A percentile compares a stretch with the other conserved stretches of the same genome.
Evolutionary conservation across 2,797 vertebrate genomes (phyloP).

Genomic region (Ctenochaetus hawaiiensis): DNA sequence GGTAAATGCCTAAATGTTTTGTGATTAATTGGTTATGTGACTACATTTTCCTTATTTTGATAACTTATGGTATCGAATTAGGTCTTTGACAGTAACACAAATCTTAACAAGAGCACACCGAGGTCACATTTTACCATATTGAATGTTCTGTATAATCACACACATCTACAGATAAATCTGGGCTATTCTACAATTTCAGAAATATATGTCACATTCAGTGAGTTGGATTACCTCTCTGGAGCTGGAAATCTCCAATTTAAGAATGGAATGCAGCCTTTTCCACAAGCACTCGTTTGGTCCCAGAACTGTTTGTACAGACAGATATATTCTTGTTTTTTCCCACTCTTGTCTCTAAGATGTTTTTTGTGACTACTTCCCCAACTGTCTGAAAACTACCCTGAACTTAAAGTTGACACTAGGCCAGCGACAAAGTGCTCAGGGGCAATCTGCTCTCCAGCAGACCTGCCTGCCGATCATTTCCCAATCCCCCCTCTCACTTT

Average conservation of each 20-base stretch:
- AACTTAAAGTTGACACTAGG: constrained; percentile 56
- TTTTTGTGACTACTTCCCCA: constrained; percentile 57
- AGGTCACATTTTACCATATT: not conserved
- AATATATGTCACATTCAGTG: not conserved
- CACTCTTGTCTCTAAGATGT: constrained; percentile 32
- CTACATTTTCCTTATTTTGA: not conserved
- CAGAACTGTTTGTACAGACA: constrained; percentile 21
- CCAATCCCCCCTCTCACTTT: constrained; percentile 77
- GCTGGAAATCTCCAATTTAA: constrained; percentile 27
- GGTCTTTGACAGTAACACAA: not conserved
- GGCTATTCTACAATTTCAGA: too few relatives aligned
- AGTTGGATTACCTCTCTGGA: too few relatives aligned
- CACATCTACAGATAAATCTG: not conserved
- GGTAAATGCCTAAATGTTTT: not conserved
- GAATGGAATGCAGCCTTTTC: constrained; percentile 16
- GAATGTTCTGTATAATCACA: not conserved
- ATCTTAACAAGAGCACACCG: too few relatives aligned
- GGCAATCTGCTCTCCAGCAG: constrained; percentile 57
- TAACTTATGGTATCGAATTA: constrained; percentile 1
- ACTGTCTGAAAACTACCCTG: constrained; percentile 66
- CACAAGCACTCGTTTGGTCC: constrained; percentile 27
- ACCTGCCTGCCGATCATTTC: constrained; percentile 71
- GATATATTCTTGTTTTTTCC: constrained; percentile 44
- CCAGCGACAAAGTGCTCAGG: constrained; percentile 51
- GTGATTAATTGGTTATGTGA: not conserved